Base-by-base conservation (phyloP, 2,113 vertebrate genomes). In the Epinephelus fuscoguttatus region DNA sequence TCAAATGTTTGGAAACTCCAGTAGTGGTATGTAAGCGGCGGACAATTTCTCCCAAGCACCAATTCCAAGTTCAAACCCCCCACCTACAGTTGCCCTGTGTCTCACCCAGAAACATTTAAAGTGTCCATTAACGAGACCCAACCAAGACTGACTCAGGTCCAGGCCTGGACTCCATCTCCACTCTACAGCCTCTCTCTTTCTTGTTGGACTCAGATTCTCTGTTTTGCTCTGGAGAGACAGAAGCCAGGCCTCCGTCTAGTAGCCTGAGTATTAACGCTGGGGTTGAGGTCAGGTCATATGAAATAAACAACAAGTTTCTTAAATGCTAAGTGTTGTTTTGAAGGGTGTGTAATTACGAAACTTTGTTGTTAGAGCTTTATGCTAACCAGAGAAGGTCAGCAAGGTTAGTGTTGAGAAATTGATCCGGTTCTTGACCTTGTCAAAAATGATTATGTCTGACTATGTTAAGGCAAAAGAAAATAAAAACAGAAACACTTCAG, bases 231-330 rank as follows among this genome's bases (percentile, higher is more conserved):
- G 27, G 4, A 77, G 61, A 88, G 89, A 94, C 88, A 94, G 81
- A 94, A 93, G 71, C 91, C 93, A 94, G 94, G 70, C 88, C 76
- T 74, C 63, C 6, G 3, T 81, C 61, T 85, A 72, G 90, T 86
- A 92, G 86, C 81, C 62, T 21, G 49, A 60, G 82, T 42, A 59
- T 82, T 70, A 86, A 81, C 37, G 40, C 47, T 11, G 52, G 59
- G 90, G 84, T 84, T 69, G 68, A 88, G 88, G 84, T 90, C 87
- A 70, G 87, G 80, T 94, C 85, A 88, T 37, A 75, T 83, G 64
- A 68, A 79, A 79, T 75, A 87, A 87, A 88, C 79, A 75, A 72
- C 56, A 60, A 33, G 56, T 57, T 70, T 72, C 14, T 27, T 49
- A 37, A 30, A 84, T 75, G 83, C 15, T 64, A 40, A 64, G 60